A percentile compares a stretch with the other conserved stretches of the same genome.
Conservation (phyloP, 2,797 vertebrate species). For the Serranus cabrilla region DNA sequence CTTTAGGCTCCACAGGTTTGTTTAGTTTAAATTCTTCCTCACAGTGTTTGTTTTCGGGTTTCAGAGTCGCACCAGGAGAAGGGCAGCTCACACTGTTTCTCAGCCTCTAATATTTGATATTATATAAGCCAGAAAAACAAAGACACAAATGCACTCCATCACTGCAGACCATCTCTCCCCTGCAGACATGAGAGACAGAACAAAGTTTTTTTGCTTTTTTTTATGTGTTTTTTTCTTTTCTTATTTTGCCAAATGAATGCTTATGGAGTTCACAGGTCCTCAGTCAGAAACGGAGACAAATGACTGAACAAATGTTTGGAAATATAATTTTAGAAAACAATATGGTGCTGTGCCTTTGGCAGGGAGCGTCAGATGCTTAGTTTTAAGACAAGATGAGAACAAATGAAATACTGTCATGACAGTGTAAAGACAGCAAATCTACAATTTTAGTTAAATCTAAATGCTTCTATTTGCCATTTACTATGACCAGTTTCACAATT, state of each 20-base stretch:
- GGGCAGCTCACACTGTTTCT: conserved; percentile 32
- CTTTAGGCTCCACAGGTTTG: conserved; percentile 32
- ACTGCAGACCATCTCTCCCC: conserved; percentile 57
- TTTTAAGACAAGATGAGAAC: conserved; percentile 54
- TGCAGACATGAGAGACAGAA: conserved; percentile 58
- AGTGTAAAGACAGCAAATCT: conserved; percentile 43
- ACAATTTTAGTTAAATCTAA: conserved; percentile 9
- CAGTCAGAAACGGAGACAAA: conserved; percentile 58
- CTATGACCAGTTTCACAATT: background rate
- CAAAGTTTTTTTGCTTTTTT: conserved; percentile 14
- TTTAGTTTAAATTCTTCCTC: conserved; percentile 19
- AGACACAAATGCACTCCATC: conserved; percentile 56
- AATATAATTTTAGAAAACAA: conserved; percentile 78
- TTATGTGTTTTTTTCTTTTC: conserved; percentile 34
- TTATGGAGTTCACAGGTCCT: conserved; percentile 56
- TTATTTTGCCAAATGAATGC: conserved; percentile 62
- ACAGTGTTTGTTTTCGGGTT: conserved; percentile 32
- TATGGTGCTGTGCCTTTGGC: conserved; percentile 65
- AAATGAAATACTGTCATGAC: conserved; percentile 55
- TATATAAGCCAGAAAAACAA: conserved; percentile 70
- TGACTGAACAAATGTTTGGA: conserved; percentile 69
- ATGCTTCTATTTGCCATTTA: background rate
- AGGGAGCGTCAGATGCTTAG: conserved; percentile 57
- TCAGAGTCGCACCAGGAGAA: conserved; percentile 26
- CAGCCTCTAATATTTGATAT: conserved; percentile 53